These are phyloP conservation scores for Dendrocincla fuliginosa DNA, from an alignment of 2,797 vertebrate species.

Conservation along the genomic window DNA sequence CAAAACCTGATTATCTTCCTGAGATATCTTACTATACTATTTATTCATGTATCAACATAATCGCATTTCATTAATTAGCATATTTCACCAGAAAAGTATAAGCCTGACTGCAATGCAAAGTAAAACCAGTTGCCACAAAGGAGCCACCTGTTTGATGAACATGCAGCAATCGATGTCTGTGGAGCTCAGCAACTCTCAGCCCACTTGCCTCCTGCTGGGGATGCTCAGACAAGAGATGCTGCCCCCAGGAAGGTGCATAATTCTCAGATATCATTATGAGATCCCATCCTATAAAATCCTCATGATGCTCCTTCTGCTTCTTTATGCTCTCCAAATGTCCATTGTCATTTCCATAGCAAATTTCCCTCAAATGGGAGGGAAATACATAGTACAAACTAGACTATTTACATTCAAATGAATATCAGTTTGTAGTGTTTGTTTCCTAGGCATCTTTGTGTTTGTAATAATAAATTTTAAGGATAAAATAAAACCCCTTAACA, in stretches of 20 bases:
- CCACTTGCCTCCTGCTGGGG: background rate
- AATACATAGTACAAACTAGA: background rate
- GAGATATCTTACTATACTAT: background rate
- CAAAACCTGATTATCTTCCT: background rate
- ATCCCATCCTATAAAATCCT: background rate
- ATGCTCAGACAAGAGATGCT: background rate
- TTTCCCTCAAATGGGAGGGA: background rate
- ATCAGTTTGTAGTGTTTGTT: background rate
- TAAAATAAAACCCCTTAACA: background rate
- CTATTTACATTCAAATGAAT: background rate
- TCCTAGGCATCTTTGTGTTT: background rate
- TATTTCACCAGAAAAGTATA: background rate
- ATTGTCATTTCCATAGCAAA: background rate
- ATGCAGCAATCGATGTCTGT: background rate
- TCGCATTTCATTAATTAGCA: background rate
- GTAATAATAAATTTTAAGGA: background rate
- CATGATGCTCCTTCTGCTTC: background rate
- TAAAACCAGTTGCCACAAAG: background rate
- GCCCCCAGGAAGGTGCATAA: background rate
- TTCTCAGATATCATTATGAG: background rate
- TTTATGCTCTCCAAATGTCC: background rate
- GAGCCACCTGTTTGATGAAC: background rate
- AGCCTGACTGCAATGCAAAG: background rate
- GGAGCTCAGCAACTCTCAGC: background rate
- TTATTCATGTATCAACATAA: background rate